Evolutionary conservation across 2,797 vertebrate genomes (phyloP).

Genomic region (Pogonophryne albipinna): DNA sequence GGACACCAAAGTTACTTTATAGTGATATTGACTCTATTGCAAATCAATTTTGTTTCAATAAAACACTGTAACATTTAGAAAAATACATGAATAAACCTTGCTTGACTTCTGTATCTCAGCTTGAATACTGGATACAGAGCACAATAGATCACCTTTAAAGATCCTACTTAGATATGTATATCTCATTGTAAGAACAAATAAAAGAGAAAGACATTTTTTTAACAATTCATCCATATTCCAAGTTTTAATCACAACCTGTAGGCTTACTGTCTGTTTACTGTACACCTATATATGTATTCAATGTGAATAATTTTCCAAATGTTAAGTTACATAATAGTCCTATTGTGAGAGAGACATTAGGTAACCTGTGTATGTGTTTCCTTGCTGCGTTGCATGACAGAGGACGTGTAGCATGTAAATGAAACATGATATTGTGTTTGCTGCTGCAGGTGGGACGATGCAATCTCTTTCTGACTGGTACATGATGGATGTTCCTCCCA

Average conservation of each 20-base stretch:
- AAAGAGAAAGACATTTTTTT: too few relatives aligned
- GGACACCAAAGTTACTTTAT: too few relatives aligned
- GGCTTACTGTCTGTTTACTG: too few relatives aligned
- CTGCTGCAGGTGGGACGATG: constrained; percentile 38
- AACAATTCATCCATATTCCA: too few relatives aligned
- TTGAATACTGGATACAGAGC: too few relatives aligned
- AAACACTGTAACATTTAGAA: background rate
- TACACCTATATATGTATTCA: background rate
- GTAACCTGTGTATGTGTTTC: background rate
- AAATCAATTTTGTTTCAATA: background rate
- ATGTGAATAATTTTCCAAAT: background rate
- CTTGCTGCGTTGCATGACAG: background rate
- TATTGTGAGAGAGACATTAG: background rate
- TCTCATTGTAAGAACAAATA: too few relatives aligned
- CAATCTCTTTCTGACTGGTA: constrained; percentile 29
- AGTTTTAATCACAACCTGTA: too few relatives aligned
- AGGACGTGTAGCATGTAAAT: constrained; percentile 34
- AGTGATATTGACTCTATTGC: too few relatives aligned
- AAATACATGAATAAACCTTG: background rate
- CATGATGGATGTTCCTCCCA: constrained; percentile 55
- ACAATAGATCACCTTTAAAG: too few relatives aligned
- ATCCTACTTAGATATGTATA: background rate
- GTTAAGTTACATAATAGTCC: background rate
- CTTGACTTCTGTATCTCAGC: too few relatives aligned
- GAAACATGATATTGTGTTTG: constrained; percentile 39